Percentiles rank a stretch among this genome's conserved stretches.
Conservation (phyloP, 1,140 invertebrate genomes). For the Diorhabda elongata region DNA sequence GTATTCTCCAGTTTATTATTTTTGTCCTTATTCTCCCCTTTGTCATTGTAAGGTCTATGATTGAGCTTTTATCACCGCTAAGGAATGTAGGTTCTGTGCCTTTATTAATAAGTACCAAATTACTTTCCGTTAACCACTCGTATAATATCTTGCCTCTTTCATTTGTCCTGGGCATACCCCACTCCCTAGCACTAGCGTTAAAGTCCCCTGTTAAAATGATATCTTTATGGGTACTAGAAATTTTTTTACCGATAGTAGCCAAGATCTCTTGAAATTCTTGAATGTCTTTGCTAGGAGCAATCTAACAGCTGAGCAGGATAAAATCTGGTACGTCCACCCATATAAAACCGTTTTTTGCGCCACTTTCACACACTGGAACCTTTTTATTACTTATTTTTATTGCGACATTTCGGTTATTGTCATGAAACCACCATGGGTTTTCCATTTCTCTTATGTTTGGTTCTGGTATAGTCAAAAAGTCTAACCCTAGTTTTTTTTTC, state of each 20-base stretch:
- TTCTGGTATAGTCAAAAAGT: no score
- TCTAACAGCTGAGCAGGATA: constrained; percentile 3
- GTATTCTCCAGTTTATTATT: constrained; percentile 5
- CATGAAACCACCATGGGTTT: neutral
- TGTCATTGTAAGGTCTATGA: constrained; percentile 8
- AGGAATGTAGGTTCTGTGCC: constrained; percentile 12
- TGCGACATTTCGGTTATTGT: neutral
- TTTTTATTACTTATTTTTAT: neutral
- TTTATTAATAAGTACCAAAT: constrained; percentile 1
- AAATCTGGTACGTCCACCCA: neutral
- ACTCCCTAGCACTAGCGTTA: neutral
- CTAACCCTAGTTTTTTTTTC: no score
- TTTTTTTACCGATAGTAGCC: neutral
- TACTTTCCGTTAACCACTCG: constrained; percentile 1
- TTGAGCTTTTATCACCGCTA: neutral
- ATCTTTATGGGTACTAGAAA: neutral
- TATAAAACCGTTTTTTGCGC: neutral
- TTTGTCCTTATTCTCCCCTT: neutral
- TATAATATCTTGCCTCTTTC: neutral
- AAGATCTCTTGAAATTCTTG: neutral
- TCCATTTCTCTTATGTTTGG: no score
- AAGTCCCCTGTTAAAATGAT: constrained; percentile 1
- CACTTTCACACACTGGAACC: neutral
- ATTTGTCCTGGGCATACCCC: neutral
- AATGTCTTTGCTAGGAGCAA: neutral